Evolutionary conservation across 2,797 vertebrate species (phyloP), one percentile per base, ranked within the genome.

Genomic region (Peromyscus aztecus): DNA sequence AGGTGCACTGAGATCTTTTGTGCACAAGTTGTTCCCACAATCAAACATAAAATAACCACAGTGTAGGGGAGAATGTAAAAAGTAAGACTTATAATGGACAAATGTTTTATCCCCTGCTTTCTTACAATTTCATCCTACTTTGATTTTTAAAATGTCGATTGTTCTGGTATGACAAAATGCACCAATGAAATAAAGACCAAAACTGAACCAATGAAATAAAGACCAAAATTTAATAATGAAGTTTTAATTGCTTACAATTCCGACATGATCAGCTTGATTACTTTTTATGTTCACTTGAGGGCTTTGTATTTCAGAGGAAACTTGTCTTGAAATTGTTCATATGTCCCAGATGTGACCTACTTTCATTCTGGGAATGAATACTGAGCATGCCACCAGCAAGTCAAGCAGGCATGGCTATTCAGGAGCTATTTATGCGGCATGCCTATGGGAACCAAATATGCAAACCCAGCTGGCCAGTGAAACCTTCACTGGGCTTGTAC

Each of bases 301-400:
- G 1, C 2, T 92, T 97, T 97, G 93, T 24, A 1, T 89, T 95
- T 91, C 89, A 96, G 88, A 88, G 5, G 4, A 77, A 97, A 82
- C 75, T 96, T 91, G 88, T 69, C 73, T 90, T 96, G 92, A 76
- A 86, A 88, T 27, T 21, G 77, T 80, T 95, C 92, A 24, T 16
- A 76, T 94, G 95, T 96, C 95, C 96, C 98, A 98, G 93, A 98
- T 98, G 97, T 98, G 98, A 97, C 97, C 97, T 89, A 98, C 69
- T 98, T 98, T 97, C 93, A 21, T 93, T 96, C 95, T 94, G 92
- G 93, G 84, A 95, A 78, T 77, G 69, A 97, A 46, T 89, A 84
- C 93, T 94, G 71, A 91, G 67, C 97, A 82, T 92, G 97, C 61
- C 77, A 77, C n/a, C 83, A 80, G 76, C 88, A 96, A 91, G 91